Conservation (phyloP, 2,888 invertebrate species). For the Cybosia mesomella region DNA sequence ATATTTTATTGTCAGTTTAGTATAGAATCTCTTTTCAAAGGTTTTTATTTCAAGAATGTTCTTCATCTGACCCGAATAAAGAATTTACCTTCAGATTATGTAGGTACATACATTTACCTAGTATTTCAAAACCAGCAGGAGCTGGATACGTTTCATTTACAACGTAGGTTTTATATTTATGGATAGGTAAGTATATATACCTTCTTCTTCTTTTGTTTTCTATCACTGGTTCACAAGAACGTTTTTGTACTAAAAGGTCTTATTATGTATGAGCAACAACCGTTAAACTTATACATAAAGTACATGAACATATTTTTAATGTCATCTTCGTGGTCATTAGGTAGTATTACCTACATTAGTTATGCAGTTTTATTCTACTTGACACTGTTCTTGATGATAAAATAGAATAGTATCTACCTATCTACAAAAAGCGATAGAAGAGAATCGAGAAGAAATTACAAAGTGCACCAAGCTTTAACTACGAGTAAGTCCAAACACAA, state of each 20-base stretch:
- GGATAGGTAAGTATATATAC: too few species aligned
- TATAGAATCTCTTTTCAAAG: not conserved
- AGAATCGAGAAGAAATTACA: not conserved
- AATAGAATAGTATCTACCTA: too few species aligned
- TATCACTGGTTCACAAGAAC: not conserved
- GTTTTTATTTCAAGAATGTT: not conserved
- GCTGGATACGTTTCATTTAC: too few species aligned
- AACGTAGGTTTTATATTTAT: too few species aligned
- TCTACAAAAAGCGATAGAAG: too few species aligned
- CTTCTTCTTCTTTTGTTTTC: not conserved
- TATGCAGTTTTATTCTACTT: too few species aligned
- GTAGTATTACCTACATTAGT: too few species aligned
- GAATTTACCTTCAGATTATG: not conserved
- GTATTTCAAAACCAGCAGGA: not conserved
- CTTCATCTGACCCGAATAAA: not conserved
- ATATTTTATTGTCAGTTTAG: conserved; percentile 24
- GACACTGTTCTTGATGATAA: too few species aligned
- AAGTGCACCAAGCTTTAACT: not conserved
- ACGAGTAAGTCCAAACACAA: too few species aligned
- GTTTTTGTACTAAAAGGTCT: not conserved
- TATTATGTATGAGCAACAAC: not conserved
- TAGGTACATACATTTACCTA: not conserved
- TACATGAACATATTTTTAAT: too few species aligned
- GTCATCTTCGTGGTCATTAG: too few species aligned
- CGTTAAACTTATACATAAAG: not conserved